A percentile compares a stretch with the other conserved stretches of the same genome.
Evolutionary conservation across 2,888 invertebrate genomes (phyloP).

Genomic region (Elysia crispata): DNA sequence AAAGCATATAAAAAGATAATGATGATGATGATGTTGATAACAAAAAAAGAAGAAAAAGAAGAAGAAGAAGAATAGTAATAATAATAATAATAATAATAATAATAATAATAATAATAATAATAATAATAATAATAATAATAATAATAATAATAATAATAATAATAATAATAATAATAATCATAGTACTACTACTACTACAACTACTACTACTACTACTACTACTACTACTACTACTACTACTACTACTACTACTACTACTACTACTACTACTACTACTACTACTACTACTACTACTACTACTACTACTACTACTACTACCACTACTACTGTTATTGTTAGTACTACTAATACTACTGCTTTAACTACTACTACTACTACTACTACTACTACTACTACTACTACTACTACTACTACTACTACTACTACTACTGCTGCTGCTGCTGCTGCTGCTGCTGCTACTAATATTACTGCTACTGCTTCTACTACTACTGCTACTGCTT

Average conservation of each 20-base stretch:
- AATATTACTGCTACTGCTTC: no score
- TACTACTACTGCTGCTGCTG: constrained; percentile 14
- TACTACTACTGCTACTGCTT: no score
- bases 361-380: constrained; percentile 25
- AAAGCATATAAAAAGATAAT: no score
- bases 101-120: no score
- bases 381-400: constrained; percentile 22
- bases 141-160: not conserved
- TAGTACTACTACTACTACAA: not conserved
- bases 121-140: constrained; percentile 1
- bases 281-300: constrained; percentile 1
- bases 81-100: no score
- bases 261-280: constrained; percentile 1
- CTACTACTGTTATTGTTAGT: no score
- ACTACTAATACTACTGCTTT: no score
- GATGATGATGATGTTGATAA: no score
- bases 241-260: constrained; percentile 1
- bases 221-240: not conserved
- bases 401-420: constrained; percentile 23
- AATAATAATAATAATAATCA: not conserved
- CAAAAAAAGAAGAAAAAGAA: no score
- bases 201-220: not conserved
- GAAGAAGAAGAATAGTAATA: no score
- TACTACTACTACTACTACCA: constrained; percentile 4
- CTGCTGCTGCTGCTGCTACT: no score